Conservation (phyloP, 2,797 vertebrate genomes). For the Mastacembelus armatus region DNA sequence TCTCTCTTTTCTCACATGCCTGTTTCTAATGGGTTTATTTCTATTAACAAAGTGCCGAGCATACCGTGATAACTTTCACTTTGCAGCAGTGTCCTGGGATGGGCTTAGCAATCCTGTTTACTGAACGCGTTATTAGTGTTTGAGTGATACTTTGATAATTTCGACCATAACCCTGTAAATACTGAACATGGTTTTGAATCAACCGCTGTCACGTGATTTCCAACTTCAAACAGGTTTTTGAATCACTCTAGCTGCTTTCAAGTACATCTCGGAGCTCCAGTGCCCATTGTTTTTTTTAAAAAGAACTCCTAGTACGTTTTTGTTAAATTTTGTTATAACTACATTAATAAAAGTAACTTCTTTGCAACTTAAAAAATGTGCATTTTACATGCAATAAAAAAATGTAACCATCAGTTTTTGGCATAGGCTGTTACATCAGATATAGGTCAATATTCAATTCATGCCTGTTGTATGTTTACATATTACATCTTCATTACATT, state of each 20-base stretch:
- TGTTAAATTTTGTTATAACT: too few relatives aligned
- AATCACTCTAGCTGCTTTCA: slow-evolving; percentile 67
- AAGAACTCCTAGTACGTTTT: too few relatives aligned
- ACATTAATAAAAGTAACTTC: background rate
- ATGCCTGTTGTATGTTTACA: background rate
- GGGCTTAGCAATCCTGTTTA: background rate
- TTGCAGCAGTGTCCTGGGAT: background rate
- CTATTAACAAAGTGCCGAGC: too few relatives aligned
- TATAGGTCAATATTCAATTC: background rate
- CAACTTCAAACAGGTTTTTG: slow-evolving; percentile 41
- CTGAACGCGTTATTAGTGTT: background rate
- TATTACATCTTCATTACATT: background rate
- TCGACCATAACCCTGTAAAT: slow-evolving; percentile 8
- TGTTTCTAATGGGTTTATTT: background rate
- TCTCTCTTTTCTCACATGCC: background rate
- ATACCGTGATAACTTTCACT: too few relatives aligned
- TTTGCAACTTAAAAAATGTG: too few relatives aligned
- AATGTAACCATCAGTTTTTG: background rate
- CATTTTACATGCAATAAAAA: background rate
- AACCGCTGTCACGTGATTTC: slow-evolving; percentile 48
- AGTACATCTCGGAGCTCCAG: slow-evolving; percentile 17
- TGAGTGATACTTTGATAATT: background rate
- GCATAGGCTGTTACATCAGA: background rate
- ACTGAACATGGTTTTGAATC: slow-evolving; percentile 41
- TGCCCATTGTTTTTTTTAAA: background rate